Base-by-base conservation (phyloP, 1,140 invertebrate species). In the Aradophagus sp. region DNA sequence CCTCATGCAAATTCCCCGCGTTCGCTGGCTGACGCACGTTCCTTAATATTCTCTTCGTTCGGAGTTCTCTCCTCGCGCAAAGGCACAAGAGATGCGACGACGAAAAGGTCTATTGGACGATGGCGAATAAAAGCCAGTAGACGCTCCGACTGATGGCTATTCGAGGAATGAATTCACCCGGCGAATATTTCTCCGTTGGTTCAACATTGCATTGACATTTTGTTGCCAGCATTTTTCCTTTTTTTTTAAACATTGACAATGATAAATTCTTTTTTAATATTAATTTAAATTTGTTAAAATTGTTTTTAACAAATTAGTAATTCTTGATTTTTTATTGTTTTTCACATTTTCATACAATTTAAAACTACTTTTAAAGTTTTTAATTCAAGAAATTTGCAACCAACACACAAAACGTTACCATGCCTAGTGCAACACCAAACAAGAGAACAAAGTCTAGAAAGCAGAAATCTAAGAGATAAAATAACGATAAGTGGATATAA, bases 1-100 rank as follows among this genome's bases (percentile, higher is more conserved):
- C 53, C 39, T 56, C 52, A 63, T 70, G 67, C 67, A 58, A 70
- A 69, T 69, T 62, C 58, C 58, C 32, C 39, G 53, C 53, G 38
- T 35, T 56, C 10, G 42, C 52, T 42, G 35, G 19, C 52, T 55
- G 23, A 41, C 16, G 52, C 65, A 50, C 52, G 66, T 48, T 62
- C 39, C 63, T 67, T 59, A 67, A 67, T 67, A 52, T 52, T 52
- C 58, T 44, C 58, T 27, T 50, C 58, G 45, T 15, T 50, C 14
- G 8, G 19, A 35, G 52, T 52, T 50, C 58, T 50, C 38, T 62
- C 13, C 13, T 42, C 19, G 27, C 27, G 42, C 42, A 27, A 47
- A 55, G 35, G 16, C 44, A 32, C 26, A 11, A 5, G 38, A 65
- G 48, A 58, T 27, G 50, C 52, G 34, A 39, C 41, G 62, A 50